Conservation (phyloP, 2,113 vertebrate genomes). For the Ophthalmotilapia sp. region DNA sequence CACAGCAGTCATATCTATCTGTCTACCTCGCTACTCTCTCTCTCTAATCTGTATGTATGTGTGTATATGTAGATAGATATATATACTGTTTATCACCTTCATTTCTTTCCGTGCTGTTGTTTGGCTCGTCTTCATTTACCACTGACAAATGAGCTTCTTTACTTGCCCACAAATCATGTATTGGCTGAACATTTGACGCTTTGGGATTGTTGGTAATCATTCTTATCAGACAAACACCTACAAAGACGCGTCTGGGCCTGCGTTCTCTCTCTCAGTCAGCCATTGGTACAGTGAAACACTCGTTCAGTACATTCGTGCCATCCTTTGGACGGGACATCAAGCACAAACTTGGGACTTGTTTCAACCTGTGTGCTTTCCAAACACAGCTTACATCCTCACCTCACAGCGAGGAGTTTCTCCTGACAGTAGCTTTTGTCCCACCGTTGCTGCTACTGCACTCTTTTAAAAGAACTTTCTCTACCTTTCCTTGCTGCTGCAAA, state of each 20-base stretch:
- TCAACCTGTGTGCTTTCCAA: not conserved
- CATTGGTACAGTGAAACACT: not conserved
- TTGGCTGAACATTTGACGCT: not conserved
- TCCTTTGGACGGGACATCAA: not conserved
- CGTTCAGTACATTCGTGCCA: not conserved
- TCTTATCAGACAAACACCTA: not conserved
- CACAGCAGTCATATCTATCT: not conserved
- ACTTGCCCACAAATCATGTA: not conserved
- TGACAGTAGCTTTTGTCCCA: not conserved
- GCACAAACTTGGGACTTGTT: not conserved
- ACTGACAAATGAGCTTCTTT: not conserved
- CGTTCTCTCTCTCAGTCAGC: not conserved
- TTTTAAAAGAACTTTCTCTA: not conserved
- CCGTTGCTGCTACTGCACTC: not conserved
- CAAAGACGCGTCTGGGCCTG: not conserved
- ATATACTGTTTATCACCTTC: not conserved
- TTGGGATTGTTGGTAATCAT: not conserved
- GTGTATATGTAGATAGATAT: not conserved
- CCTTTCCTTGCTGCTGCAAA: not conserved
- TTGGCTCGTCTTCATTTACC: not conserved
- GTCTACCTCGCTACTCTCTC: not conserved
- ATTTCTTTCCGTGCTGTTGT: not conserved
- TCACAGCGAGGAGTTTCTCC: not conserved
- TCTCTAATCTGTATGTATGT: not conserved
- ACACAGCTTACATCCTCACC: not conserved